These are phyloP conservation scores for Cacoxenus indagator DNA, from an alignment of 2,888 invertebrate genomes.

Conservation along the genomic window DNA sequence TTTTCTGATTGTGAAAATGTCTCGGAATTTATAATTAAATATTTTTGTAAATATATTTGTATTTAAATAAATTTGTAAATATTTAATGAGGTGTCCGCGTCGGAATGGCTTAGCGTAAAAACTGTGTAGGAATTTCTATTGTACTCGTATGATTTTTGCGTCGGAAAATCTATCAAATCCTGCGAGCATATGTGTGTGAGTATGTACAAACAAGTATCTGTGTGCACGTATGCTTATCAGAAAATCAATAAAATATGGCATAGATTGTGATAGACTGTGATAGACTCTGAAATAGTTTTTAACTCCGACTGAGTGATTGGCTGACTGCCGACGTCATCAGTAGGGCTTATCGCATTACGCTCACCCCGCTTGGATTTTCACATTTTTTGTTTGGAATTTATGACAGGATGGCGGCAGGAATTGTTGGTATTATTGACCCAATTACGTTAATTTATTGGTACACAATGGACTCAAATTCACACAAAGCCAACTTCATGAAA, in stretches of 20 bases:
- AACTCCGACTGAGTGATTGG: constrained; percentile 36
- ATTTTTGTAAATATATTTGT: not conserved
- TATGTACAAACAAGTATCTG: not conserved
- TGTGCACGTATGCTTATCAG: constrained; percentile 39
- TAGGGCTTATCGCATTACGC: constrained; percentile 57
- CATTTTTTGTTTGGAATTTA: not conserved
- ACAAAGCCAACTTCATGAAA: not conserved
- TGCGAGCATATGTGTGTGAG: not conserved
- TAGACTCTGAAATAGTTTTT: not conserved
- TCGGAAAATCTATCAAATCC: not conserved
- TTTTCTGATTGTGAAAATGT: not conserved
- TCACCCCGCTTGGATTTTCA: constrained; percentile 44
- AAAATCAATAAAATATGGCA: constrained; percentile 49
- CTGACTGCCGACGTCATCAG: constrained; percentile 49
- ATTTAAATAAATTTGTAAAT: not conserved
- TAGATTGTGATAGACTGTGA: not conserved
- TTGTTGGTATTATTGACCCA: constrained; percentile 8
- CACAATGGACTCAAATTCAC: not conserved
- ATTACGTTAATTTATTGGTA: constrained; percentile 9
- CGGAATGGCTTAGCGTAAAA: too few relatives aligned
- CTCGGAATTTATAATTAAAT: constrained; percentile 13
- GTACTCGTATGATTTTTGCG: not conserved
- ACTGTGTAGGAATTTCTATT: too few relatives aligned
- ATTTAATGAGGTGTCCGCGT: not conserved
- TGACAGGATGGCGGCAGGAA: not conserved